Conservation (phyloP, 2,888 invertebrate genomes). For the Malacosoma neustria region DNA sequence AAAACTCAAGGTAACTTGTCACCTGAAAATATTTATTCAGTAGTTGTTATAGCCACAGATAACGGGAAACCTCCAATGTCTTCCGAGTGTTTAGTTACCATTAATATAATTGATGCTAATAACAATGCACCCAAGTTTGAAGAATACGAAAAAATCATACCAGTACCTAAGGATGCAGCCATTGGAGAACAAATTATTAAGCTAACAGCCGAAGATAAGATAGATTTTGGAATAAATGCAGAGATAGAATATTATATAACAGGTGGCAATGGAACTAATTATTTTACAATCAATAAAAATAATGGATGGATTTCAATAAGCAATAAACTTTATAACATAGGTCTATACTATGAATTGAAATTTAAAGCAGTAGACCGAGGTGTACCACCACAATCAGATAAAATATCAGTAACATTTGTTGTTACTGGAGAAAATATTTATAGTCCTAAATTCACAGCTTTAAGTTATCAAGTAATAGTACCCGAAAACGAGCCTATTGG, state of each 20-base stretch:
- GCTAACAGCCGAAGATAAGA: constrained; percentile 82
- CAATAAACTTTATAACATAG: constrained; percentile 72
- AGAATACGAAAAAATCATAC: constrained; percentile 82
- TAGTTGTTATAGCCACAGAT: constrained; percentile 94
- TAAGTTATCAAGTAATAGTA: constrained; percentile 91
- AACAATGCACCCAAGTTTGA: constrained; percentile 92
- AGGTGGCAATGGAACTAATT: constrained; percentile 84
- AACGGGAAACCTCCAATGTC: constrained; percentile 97
- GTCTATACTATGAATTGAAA: constrained; percentile 79
- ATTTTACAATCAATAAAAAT: constrained; percentile 82
- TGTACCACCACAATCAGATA: constrained; percentile 88
- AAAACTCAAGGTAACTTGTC: constrained; percentile 87
- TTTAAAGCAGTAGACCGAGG: constrained; percentile 90
- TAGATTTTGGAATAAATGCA: constrained; percentile 92
- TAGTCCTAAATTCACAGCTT: constrained; percentile 87
- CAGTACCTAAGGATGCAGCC: constrained; percentile 85
- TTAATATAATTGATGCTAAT: constrained; percentile 94
- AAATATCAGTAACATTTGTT: constrained; percentile 81
- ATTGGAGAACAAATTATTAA: constrained; percentile 83
- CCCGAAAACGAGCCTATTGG: constrained; percentile 93
- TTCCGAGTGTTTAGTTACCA: constrained; percentile 88
- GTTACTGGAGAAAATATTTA: constrained; percentile 89
- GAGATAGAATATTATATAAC: constrained; percentile 86
- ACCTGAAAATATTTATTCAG: constrained; percentile 90
- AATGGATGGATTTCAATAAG: constrained; percentile 88